Conservation (phyloP, 2,888 invertebrate species). For the Acrocyrtus sp. region DNA sequence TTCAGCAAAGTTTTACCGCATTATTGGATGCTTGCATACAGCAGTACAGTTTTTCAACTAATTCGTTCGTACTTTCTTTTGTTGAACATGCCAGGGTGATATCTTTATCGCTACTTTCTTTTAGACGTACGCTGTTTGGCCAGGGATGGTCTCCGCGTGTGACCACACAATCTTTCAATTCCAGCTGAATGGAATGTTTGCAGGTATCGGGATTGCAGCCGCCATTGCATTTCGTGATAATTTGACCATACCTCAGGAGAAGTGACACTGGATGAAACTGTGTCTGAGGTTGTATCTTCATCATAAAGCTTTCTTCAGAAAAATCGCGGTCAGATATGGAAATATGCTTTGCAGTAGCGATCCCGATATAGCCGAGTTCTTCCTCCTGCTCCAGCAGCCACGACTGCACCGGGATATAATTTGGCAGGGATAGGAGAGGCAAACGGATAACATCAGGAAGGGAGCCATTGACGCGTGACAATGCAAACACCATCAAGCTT, state of each 20-base stretch:
- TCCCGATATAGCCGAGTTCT: constrained; percentile 10
- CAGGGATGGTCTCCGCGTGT: constrained; percentile 34
- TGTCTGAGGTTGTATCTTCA: constrained; percentile 5
- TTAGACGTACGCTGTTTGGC: constrained; percentile 32
- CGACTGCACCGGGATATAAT: constrained; percentile 2
- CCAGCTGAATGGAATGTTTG: constrained; percentile 19
- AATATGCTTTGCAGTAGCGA: constrained; percentile 17
- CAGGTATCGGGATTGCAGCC: constrained; percentile 11
- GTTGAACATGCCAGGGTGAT: constrained; percentile 25
- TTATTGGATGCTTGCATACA: constrained; percentile 1
- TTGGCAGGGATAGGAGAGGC: constrained; percentile 27
- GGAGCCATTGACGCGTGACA: constrained; percentile 28
- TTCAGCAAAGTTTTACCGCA: too few species aligned
- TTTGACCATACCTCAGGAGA: constrained; percentile 11
- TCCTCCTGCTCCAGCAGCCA: constrained; percentile 27
- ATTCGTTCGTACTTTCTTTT: constrained; percentile 15
- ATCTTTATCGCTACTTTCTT: constrained; percentile 3
- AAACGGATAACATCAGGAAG: constrained; percentile 41
- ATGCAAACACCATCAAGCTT: constrained; percentile 45
- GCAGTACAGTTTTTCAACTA: constrained; percentile 26
- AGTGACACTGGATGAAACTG: constrained; percentile 37
- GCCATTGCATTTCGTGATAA: constrained; percentile 22
- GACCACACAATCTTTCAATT: constrained; percentile 5
- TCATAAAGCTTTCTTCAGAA: constrained; percentile 32
- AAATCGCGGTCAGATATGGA: constrained; percentile 11